Conservation (phyloP, 2,113 vertebrate genomes). For the Pseudorasbora parva region DNA sequence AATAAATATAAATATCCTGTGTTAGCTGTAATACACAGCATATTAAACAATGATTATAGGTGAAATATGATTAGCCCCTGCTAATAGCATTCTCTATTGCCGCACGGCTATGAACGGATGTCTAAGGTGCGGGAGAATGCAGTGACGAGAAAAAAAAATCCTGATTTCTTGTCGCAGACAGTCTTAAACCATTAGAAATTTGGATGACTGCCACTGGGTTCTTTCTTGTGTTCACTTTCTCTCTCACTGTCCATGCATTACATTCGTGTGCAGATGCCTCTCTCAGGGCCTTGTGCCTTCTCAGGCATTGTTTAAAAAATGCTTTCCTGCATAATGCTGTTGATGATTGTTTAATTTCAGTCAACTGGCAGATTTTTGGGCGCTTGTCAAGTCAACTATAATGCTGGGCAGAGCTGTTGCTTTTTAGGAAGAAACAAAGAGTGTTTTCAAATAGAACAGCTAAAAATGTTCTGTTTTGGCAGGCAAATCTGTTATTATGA, state of each 20-base stretch:
- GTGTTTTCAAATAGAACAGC: conserved; percentile 40
- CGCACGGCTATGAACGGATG: neutral
- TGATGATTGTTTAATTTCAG: conserved; percentile 67
- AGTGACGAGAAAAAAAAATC: conserved; percentile 17
- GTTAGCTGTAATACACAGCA: neutral
- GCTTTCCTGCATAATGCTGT: conserved; percentile 47
- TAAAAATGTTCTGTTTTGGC: conserved; percentile 63
- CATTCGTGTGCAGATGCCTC: conserved; percentile 46
- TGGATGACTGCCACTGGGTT: conserved; percentile 1
- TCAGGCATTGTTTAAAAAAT: conserved; percentile 46
- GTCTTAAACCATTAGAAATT: neutral
- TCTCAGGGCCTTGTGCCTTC: conserved; percentile 19
- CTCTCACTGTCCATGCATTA: neutral
- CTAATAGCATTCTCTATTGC: neutral
- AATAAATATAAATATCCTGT: neutral
- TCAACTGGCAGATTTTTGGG: conserved; percentile 61
- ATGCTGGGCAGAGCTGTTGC: conserved; percentile 63
- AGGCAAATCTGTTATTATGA: conserved; percentile 62
- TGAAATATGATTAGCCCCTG: neutral
- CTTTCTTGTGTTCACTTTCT: neutral
- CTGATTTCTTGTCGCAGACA: conserved; percentile 23
- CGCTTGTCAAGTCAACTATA: conserved; percentile 67
- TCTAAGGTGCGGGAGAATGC: neutral
- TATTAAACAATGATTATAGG: neutral
- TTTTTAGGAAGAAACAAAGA: conserved; percentile 69